Evolutionary conservation across 2,113 vertebrate species (phyloP).

Genomic region (Epinephelus fuscoguttatus): DNA sequence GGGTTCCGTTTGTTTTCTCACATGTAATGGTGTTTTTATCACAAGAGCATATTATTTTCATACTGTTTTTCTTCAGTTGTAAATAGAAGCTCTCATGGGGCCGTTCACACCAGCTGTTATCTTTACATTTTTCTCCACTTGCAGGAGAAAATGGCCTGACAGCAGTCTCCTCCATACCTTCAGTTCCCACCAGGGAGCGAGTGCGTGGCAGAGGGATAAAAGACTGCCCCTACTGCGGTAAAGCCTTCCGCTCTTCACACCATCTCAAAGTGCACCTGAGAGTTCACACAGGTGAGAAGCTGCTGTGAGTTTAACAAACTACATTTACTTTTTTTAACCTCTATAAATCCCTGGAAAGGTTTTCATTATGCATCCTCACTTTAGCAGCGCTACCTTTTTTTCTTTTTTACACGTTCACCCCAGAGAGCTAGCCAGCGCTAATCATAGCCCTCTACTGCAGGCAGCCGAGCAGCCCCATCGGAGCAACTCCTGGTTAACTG

Average conservation of each 20-base stretch:
- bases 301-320: constrained; percentile 61
- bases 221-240: constrained; percentile 95
- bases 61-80: constrained; percentile 14
- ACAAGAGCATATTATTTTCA: constrained; percentile 35
- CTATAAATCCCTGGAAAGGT: constrained; percentile 62
- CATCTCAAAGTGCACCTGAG: constrained; percentile 95
- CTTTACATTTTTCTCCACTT: constrained; percentile 41
- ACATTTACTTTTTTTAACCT: constrained; percentile 47
- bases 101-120: constrained; percentile 26
- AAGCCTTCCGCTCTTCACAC: constrained; percentile 94
- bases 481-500: constrained; percentile 58
- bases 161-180: constrained; percentile 79
- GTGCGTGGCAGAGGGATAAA: constrained; percentile 90
- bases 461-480: constrained; percentile 58
- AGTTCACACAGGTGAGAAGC: constrained; percentile 92
- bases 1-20: constrained; percentile 27
- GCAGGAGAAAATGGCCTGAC: constrained; percentile 88
- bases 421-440: constrained; percentile 64
- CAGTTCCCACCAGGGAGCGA: constrained; percentile 83
- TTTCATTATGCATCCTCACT: constrained; percentile 53
- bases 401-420: constrained; percentile 40
- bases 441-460: constrained; percentile 66
- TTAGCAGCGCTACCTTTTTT: constrained; percentile 34
- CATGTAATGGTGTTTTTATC: constrained; percentile 6
- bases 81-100: constrained; percentile 25